A percentile compares a stretch with the other conserved stretches of the same genome.
phyloP scores from a whole-genome alignment of 1,140 invertebrate genomes.

The Pseudomyrmex dendroicus region DNA sequence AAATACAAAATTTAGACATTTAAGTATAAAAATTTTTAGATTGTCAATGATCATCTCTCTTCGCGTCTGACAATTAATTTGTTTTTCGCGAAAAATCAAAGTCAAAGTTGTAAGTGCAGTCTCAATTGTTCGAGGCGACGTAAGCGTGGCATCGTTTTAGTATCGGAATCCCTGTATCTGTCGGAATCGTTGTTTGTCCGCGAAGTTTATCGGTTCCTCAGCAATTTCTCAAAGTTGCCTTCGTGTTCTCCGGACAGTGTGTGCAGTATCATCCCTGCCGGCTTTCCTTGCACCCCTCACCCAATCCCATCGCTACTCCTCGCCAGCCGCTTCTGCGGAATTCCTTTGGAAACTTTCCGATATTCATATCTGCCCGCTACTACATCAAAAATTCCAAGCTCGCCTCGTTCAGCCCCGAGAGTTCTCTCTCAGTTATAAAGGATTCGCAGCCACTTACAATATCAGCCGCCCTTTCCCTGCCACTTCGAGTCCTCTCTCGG shows the following conservation, averaged over 20 bases:
- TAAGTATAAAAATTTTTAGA: not conserved
- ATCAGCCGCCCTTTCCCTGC: conserved; percentile 73
- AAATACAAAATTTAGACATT: not conserved
- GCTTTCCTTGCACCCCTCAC: conserved; percentile 20
- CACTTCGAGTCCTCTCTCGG: conserved; percentile 23
- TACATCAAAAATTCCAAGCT: conserved; percentile 84
- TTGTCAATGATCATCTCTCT: not conserved
- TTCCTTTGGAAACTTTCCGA: conserved; percentile 84
- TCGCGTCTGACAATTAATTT: too few relatives aligned
- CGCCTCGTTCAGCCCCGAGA: conserved; percentile 71
- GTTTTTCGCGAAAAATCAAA: too few relatives aligned
- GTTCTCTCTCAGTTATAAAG: conserved; percentile 80
- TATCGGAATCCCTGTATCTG: conserved; percentile 63
- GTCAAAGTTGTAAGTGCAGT: not conserved
- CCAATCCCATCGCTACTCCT: conserved; percentile 13
- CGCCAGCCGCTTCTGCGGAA: conserved; percentile 69
- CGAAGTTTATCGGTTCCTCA: conserved; percentile 80
- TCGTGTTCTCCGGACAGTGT: conserved; percentile 49
- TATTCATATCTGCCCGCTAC: conserved; percentile 83
- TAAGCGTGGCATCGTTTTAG: conserved; percentile 30
- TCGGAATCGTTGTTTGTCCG: conserved; percentile 77
- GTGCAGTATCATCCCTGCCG: conserved; percentile 50
- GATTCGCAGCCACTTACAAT: conserved; percentile 83
- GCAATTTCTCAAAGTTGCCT: conserved; percentile 79
- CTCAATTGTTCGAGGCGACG: not conserved